phyloP scores from a whole-genome alignment of 2,797 vertebrate genomes.

The Melanogrammus aeglefinus region DNA sequence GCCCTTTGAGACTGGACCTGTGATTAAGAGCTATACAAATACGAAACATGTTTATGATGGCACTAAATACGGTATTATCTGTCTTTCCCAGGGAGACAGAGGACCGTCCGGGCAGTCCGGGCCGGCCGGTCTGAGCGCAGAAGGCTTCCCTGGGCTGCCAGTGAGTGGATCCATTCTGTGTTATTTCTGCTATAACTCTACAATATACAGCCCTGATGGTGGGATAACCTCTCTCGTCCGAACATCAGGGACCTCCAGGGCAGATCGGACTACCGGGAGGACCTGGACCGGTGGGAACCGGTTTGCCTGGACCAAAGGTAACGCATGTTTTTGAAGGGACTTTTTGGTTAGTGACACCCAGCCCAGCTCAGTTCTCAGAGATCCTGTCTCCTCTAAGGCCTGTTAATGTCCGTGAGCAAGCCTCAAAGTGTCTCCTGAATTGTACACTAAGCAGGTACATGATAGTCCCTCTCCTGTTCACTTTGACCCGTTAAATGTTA shows the following conservation, averaged over 20 bases:
- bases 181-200: neutral
- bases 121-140: constrained; percentile 75
- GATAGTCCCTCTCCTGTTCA: neutral
- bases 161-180: neutral
- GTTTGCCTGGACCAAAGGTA: constrained; percentile 86
- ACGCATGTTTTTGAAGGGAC: neutral
- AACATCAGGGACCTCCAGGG: constrained; percentile 75
- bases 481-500: neutral
- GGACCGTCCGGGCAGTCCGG: constrained; percentile 73
- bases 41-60: neutral
- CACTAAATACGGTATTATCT: neutral
- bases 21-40: neutral
- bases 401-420: neutral
- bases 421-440: neutral
- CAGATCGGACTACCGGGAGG: constrained; percentile 76
- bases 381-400: neutral
- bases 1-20: too few species aligned
- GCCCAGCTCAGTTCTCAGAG: neutral
- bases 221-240: neutral
- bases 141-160: constrained; percentile 53
- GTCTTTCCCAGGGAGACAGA: constrained; percentile 70
- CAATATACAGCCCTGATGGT: neutral
- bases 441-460: neutral
- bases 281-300: constrained; percentile 72
- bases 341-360: neutral